Conservation (phyloP, 2,888 invertebrate species). For the Microdon myrmicae region DNA sequence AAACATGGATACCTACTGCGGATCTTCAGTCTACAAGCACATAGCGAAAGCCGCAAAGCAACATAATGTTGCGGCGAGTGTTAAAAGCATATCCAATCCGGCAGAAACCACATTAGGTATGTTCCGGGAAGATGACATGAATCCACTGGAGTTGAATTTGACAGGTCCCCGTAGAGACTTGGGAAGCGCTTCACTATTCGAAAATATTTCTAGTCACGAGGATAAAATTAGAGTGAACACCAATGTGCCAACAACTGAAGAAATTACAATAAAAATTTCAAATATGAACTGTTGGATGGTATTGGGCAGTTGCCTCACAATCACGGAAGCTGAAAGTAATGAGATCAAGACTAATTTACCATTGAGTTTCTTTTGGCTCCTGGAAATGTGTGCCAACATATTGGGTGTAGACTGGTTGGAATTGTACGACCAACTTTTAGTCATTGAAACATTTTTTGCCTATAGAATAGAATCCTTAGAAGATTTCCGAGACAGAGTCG, state of each 20-base stretch:
- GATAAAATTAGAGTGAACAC: background rate
- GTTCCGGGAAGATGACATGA: slow-evolving; percentile 59
- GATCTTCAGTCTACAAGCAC: too few relatives aligned
- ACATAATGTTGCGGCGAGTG: too few relatives aligned
- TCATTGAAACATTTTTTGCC: slow-evolving; percentile 61
- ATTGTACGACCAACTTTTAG: slow-evolving; percentile 62
- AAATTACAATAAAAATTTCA: slow-evolving; percentile 56
- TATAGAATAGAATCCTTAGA: slow-evolving; percentile 59
- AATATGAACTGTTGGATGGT: slow-evolving; percentile 65
- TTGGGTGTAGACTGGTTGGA: slow-evolving; percentile 58
- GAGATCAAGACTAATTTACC: slow-evolving; percentile 59
- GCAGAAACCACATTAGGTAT: too few relatives aligned
- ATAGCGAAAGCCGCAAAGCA: too few relatives aligned
- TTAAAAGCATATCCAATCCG: too few relatives aligned
- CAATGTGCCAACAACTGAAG: background rate
- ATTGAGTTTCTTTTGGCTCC: slow-evolving; percentile 62
- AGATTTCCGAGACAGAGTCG: slow-evolving; percentile 55
- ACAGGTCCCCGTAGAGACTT: slow-evolving; percentile 57
- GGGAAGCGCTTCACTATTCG: slow-evolving; percentile 53
- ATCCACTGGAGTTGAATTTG: slow-evolving; percentile 55
- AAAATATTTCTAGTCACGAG: slow-evolving; percentile 54
- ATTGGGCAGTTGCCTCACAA: slow-evolving; percentile 53
- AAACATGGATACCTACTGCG: slow-evolving; percentile 4
- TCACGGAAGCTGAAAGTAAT: slow-evolving; percentile 53
- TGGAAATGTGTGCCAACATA: slow-evolving; percentile 63